A percentile compares a stretch with the other conserved stretches of the same genome.
These are phyloP conservation scores for Sesamia nonagrioides DNA, from an alignment of 1,140 invertebrate genomes.

Conservation along the genomic window DNA sequence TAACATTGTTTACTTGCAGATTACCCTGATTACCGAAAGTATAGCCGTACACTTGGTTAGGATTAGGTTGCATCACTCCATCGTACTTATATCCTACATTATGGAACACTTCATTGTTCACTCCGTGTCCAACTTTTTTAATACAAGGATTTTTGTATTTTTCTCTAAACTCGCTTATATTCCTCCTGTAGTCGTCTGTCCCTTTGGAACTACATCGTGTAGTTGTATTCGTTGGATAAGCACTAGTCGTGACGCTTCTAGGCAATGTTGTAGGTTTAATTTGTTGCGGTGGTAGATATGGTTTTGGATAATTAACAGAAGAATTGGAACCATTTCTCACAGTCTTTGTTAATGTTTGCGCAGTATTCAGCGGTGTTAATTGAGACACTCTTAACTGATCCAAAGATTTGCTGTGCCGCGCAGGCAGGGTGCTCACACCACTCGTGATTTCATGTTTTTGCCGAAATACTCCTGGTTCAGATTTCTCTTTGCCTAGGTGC, in stretches of 20 bases:
- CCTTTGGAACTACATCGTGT: slow-evolving; percentile 80
- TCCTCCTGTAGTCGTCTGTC: slow-evolving; percentile 85
- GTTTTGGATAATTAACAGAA: slow-evolving; percentile 79
- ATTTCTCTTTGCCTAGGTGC: slow-evolving; percentile 70
- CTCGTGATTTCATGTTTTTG: slow-evolving; percentile 81
- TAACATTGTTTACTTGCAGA: slow-evolving; percentile 82
- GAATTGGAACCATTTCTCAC: slow-evolving; percentile 77
- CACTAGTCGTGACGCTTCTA: slow-evolving; percentile 82
- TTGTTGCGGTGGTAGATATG: slow-evolving; percentile 72
- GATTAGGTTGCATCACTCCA: slow-evolving; percentile 74
- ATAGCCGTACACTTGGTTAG: slow-evolving; percentile 84
- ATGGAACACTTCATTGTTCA: slow-evolving; percentile 83
- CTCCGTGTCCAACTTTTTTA: slow-evolving; percentile 69
- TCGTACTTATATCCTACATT: slow-evolving; percentile 82
- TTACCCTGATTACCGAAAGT: slow-evolving; percentile 86
- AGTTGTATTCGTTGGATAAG: slow-evolving; percentile 81
- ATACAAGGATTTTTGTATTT: slow-evolving; percentile 88
- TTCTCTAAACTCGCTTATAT: slow-evolving; percentile 89
- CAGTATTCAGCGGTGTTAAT: slow-evolving; percentile 72
- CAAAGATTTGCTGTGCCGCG: slow-evolving; percentile 93
- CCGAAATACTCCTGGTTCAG: slow-evolving; percentile 66
- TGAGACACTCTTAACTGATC: slow-evolving; percentile 91
- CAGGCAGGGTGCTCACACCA: slow-evolving; percentile 88
- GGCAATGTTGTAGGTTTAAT: slow-evolving; percentile 85
- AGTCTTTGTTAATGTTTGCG: slow-evolving; percentile 75